phyloP scores from a whole-genome alignment of 92 coral and sea anemone species.

The Micromussa lordhowensis region DNA sequence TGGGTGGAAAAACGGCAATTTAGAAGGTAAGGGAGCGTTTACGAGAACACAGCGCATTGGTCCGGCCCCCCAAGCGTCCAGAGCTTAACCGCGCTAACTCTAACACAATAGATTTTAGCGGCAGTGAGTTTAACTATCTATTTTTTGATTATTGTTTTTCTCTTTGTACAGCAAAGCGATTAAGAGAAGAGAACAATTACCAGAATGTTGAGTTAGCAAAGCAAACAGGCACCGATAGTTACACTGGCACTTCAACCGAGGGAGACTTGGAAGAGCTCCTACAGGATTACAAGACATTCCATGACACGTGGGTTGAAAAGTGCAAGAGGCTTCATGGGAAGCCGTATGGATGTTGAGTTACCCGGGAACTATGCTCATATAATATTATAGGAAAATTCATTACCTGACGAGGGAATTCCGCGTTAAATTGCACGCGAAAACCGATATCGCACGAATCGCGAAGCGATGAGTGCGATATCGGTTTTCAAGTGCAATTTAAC shows the following conservation, averaged over 20 bases:
- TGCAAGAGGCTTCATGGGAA: slow-evolving; percentile 58
- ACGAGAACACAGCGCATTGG: too few species aligned
- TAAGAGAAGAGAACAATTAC: slow-evolving; percentile 12
- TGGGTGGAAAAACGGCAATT: too few species aligned
- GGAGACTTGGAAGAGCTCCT: slow-evolving; percentile 49
- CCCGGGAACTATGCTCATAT: background rate
- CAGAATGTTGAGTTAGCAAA: slow-evolving; percentile 42
- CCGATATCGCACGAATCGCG: too few species aligned
- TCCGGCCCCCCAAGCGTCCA: too few species aligned
- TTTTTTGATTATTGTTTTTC: background rate
- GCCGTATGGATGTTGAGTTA: slow-evolving; percentile 33
- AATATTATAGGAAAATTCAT: too few species aligned
- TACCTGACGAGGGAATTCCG: too few species aligned
- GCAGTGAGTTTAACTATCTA: background rate
- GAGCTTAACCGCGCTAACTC: background rate
- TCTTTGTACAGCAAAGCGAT: slow-evolving; percentile 7
- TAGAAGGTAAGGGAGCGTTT: too few species aligned
- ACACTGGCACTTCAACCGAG: background rate
- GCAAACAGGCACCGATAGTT: slow-evolving; percentile 14
- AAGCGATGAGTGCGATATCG: too few species aligned
- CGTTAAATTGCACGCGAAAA: too few species aligned
- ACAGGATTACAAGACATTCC: slow-evolving; percentile 47
- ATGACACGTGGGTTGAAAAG: slow-evolving; percentile 43
- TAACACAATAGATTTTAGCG: too few species aligned
- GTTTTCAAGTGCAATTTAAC: too few species aligned